Evolutionary conservation across 2,888 invertebrate species (phyloP).

Genomic region (Agriopis leucophaearia): DNA sequence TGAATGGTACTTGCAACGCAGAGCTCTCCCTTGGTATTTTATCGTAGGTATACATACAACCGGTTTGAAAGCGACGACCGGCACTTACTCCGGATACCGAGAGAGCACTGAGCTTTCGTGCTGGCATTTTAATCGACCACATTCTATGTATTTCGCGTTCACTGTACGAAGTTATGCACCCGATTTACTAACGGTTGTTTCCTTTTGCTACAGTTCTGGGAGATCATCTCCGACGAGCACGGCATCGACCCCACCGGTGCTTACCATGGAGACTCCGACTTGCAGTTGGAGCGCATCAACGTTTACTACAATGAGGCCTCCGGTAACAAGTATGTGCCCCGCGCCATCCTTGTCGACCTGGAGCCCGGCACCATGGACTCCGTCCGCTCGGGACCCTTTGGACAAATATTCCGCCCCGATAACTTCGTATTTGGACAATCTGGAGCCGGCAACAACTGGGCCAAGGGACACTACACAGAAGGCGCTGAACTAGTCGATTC

Average conservation of each 20-base stretch:
- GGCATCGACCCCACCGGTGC: conserved; percentile 96
- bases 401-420: conserved; percentile 91
- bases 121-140: conserved; percentile 70
- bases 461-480: conserved; percentile 91
- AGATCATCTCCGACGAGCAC: conserved; percentile 98
- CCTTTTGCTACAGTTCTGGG: conserved; percentile 91
- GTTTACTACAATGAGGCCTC: conserved; percentile 98
- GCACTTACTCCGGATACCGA: conserved; percentile 59
- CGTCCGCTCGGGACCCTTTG: conserved; percentile 89
- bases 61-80: conserved; percentile 72
- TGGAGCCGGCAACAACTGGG: conserved; percentile 88
- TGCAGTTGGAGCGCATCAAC: conserved; percentile 97
- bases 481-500: conserved; percentile 90
- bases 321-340: conserved; percentile 80
- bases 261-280: conserved; percentile 95
- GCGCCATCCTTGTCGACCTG: conserved; percentile 78
- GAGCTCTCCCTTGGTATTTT: conserved; percentile 57
- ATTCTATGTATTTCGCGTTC: conserved; percentile 52
- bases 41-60: conserved; percentile 56
- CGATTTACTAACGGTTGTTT: conserved; percentile 88
- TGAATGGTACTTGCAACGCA: conserved; percentile 53
- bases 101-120: conserved; percentile 68
- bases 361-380: conserved; percentile 88
- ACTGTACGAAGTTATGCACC: conserved; percentile 43
- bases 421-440: conserved; percentile 90